Base-by-base conservation (phyloP, 2,888 invertebrate genomes). In the Augiades crinisus region DNA sequence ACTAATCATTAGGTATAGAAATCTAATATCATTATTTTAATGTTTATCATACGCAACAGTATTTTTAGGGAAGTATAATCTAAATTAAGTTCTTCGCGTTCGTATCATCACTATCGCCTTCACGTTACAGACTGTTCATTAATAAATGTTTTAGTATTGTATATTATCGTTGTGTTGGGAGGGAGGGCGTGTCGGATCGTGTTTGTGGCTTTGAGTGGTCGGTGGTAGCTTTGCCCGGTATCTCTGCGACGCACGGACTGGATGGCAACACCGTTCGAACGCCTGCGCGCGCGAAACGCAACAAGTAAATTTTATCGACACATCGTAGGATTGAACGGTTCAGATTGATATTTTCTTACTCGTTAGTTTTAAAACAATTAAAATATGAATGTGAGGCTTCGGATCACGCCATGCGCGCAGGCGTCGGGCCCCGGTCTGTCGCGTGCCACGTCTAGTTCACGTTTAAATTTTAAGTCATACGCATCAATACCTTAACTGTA, bases 11-110 rank as follows among this genome's bases (percentile, higher is more conserved):
- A 84, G 81, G 70, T 74, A 79, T 86, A 86, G 78, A n/a, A n/a
- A 79, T 68, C 72, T 78, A 50, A 86, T 88, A 88, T 88, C 86
- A 88, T 87, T 88, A 88, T 84, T 80, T 88, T 85, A 87, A 87
- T 71, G 74, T 80, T 78, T 80, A 79, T 77, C 81, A 75, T 84
- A 66, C 80, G 82, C 87, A 84, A 77, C 88, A 89, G 88, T 89
- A 89, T 89, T 89, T 79, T 83, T 86, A 83, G 82, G 78, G 68
- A 66, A 70, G 72, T 81, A 78, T 83, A 79, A 67, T 67, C 75
- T 86, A 83, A 81, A 81, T 80, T 85, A 87, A 81, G 81, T 87
- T 86, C 70, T 65, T 58, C 55, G 58, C 61, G 58, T 52, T 57
- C 54, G 58, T 56, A 55, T 59, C 54, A 53, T 54, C 67, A 65